phyloP scores from a whole-genome alignment of 2,113 vertebrate species.

The Cephalopholis sonnerati region DNA sequence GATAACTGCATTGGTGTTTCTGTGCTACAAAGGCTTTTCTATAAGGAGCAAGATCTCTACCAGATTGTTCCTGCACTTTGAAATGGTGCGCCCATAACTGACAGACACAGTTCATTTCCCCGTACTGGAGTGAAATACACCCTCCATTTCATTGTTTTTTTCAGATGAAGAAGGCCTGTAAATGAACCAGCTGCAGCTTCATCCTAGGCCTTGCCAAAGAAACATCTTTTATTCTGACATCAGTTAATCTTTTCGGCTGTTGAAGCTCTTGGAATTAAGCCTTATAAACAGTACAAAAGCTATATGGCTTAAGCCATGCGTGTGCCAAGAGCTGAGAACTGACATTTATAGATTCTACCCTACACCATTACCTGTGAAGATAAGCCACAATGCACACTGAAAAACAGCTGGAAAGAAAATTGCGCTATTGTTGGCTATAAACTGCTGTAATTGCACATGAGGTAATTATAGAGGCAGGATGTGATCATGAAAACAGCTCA shows the following conservation, averaged over 20 bases:
- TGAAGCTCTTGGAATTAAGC: neutral
- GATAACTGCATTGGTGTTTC: slow-evolving; percentile 19
- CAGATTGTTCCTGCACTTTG: neutral
- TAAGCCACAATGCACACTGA: neutral
- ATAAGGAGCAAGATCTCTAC: neutral
- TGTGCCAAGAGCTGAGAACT: slow-evolving; percentile 27
- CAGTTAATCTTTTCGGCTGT: slow-evolving; percentile 43
- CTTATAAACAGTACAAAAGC: slow-evolving; percentile 35
- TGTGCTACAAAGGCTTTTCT: slow-evolving; percentile 1
- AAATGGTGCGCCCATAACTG: slow-evolving; percentile 25
- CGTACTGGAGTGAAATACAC: slow-evolving; percentile 44
- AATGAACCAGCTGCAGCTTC: slow-evolving; percentile 52
- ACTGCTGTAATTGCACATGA: neutral
- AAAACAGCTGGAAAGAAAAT: neutral
- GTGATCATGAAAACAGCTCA: neutral
- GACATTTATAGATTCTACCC: slow-evolving; percentile 19
- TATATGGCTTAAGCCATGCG: slow-evolving; percentile 2
- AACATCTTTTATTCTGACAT: slow-evolving; percentile 46
- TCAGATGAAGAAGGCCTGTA: slow-evolving; percentile 41
- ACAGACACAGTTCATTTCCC: slow-evolving; percentile 52
- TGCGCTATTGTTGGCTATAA: slow-evolving; percentile 14
- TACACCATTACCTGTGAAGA: slow-evolving; percentile 1
- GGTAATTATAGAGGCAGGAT: neutral
- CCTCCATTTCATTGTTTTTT: slow-evolving; percentile 26
- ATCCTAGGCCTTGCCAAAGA: slow-evolving; percentile 17